Base-by-base conservation (phyloP, 2,797 vertebrate species). In the Chanos chanos region DNA sequence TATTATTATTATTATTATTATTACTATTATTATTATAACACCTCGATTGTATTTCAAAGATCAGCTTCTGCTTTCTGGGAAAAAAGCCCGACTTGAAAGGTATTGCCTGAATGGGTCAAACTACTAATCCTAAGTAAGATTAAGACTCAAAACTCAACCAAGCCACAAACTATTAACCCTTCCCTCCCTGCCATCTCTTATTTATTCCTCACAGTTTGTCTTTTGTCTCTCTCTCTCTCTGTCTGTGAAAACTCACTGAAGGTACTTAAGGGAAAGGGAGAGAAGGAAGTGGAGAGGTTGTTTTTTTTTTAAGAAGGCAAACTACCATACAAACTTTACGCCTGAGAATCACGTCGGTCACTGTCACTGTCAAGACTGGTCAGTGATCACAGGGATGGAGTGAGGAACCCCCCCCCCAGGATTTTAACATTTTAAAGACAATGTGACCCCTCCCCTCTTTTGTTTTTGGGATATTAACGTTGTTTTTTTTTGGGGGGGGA, bases 51-150 rank as follows among this genome's bases (percentile, higher is more conserved):
- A 80, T 87, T 83, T 61, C 47, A 74, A 75, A 70, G 64, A 77
- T 82, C 85, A 86, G 85, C 86, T 89, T 90, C 86, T 89, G 86
- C 71, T 69, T 28, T 77, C 68, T 65, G 68, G 60, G 12, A 65
- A 77, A 76, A 74, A 60, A 57, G 79, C 76, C 79, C 77, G 70
- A 57, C 66, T 59, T 75, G 71, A 66, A 77, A 77, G 77, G 75
- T 72, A 70, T 68, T 61, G 65, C 62, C 51, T 59, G 60, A 64
- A 69, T 58, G 66, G 45, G 58, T 21, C 62, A 73, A 81, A 84
- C 83, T 80, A 83, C 82, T 78, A 77, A 85, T 83, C 83, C 77
- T 65, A 19, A 49, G 18, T 58, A 18, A n/a, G n/a, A n/a, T n/a
- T n/a, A n/a, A n/a, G 10, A 25, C 27, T 37, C 73, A 75, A 65